A percentile compares a stretch with the other conserved stretches of the same genome.
phyloP scores from a whole-genome alignment of 2,888 invertebrate species.

The Epistrophe grossulariae region DNA sequence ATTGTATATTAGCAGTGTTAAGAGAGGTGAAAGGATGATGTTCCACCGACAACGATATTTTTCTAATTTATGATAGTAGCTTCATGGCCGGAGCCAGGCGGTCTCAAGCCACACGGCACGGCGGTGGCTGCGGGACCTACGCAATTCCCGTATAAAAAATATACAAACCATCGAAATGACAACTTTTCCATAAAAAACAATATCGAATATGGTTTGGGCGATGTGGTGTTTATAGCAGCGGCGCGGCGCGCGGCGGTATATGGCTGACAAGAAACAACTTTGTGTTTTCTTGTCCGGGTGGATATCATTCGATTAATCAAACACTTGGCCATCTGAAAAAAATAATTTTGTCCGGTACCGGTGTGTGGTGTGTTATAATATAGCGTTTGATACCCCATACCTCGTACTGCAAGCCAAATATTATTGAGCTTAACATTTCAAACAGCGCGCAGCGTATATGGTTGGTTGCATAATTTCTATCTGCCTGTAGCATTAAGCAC shows the following conservation, averaged over 20 bases:
- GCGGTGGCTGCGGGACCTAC: background rate
- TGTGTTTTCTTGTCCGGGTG: slow-evolving; percentile 47
- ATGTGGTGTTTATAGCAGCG: slow-evolving; percentile 47
- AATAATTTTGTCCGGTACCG: slow-evolving; percentile 30
- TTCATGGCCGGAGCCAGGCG: background rate
- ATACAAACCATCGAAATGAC: slow-evolving; percentile 48
- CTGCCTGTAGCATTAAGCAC: slow-evolving; percentile 11
- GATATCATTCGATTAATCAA: slow-evolving; percentile 66
- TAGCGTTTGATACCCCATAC: slow-evolving; percentile 9
- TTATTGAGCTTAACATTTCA: slow-evolving; percentile 21
- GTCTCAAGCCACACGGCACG: background rate
- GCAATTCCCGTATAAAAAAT: slow-evolving; percentile 4
- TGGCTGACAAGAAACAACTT: slow-evolving; percentile 67
- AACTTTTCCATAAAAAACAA: slow-evolving; percentile 60
- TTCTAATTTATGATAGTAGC: slow-evolving; percentile 60
- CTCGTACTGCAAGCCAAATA: background rate
- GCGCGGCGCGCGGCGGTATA: too few relatives aligned
- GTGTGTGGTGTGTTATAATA: background rate
- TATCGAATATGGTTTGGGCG: slow-evolving; percentile 15
- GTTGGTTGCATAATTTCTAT: slow-evolving; percentile 52
- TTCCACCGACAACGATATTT: slow-evolving; percentile 67
- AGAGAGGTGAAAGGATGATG: slow-evolving; percentile 72
- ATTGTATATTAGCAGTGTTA: background rate
- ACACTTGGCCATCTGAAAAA: slow-evolving; percentile 63
- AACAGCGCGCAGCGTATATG: background rate